These are phyloP conservation scores for Cylindroiulus punctatus DNA, from an alignment of 2,888 invertebrate species.

Conservation along the genomic window DNA sequence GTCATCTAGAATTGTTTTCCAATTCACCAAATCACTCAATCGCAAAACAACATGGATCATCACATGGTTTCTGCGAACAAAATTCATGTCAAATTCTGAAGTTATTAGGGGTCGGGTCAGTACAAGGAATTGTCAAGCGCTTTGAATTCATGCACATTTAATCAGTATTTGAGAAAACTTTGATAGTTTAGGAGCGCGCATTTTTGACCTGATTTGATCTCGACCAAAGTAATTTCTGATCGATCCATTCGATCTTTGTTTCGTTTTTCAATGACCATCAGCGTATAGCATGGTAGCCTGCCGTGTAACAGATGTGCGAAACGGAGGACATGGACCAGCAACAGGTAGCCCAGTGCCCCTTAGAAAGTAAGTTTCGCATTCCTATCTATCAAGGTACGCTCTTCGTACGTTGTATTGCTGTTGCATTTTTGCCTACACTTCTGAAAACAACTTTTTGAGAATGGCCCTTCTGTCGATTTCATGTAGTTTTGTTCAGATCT, in stretches of 20 bases:
- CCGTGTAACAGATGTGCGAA: slow-evolving; percentile 92
- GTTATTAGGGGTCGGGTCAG: background rate
- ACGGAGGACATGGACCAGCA: slow-evolving; percentile 79
- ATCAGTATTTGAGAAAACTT: background rate
- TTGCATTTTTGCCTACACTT: background rate
- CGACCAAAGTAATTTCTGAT: slow-evolving; percentile 24
- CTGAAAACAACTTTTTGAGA: background rate
- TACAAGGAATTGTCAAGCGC: background rate
- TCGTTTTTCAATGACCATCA: slow-evolving; percentile 66
- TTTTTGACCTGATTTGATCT: background rate
- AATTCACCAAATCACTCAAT: no score
- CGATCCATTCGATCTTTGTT: slow-evolving; percentile 42
- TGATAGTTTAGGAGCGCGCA: background rate
- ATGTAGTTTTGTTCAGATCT: background rate
- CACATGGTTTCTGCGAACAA: no score
- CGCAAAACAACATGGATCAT: no score
- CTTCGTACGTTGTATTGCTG: slow-evolving; percentile 12
- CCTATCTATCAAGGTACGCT: slow-evolving; percentile 45
- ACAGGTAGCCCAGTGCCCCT: slow-evolving; percentile 81
- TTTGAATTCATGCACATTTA: background rate
- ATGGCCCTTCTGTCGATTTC: background rate
- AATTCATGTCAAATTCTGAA: no score
- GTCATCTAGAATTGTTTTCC: no score
- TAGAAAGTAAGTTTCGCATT: slow-evolving; percentile 52
- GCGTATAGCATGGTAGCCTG: slow-evolving; percentile 99